Evolutionary conservation across 2,888 invertebrate genomes (phyloP).

Genomic region (Amphipyra tragopoginis): DNA sequence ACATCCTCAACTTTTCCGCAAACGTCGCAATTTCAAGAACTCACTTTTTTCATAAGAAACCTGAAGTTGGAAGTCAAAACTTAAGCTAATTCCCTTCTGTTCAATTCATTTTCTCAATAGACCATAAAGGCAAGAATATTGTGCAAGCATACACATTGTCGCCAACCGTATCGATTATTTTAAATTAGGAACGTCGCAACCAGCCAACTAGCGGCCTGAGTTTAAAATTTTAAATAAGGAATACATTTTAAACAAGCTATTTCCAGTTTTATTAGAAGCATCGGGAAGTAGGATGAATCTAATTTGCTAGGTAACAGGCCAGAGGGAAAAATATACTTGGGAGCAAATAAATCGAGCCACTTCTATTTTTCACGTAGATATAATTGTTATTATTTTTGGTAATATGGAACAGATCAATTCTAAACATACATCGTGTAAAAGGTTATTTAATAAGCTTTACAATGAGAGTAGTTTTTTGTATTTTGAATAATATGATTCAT

Average conservation of each 20-base stretch:
- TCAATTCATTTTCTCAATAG: not conserved
- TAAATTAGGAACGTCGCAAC: slow-evolving; percentile 37
- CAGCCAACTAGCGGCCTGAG: slow-evolving; percentile 1
- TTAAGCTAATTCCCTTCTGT: not conserved
- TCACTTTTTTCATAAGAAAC: no score
- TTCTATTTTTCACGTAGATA: no score
- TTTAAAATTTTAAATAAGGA: slow-evolving; percentile 32
- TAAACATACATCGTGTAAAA: no score
- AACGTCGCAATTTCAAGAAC: no score
- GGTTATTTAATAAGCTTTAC: no score
- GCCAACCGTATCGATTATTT: slow-evolving; percentile 48
- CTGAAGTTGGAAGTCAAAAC: no score
- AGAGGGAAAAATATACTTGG: slow-evolving; percentile 2
- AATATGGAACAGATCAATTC: no score
- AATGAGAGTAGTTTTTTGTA: no score
- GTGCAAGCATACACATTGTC: not conserved
- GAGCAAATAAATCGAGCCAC: no score
- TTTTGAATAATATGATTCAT: no score
- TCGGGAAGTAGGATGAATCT: slow-evolving; percentile 5
- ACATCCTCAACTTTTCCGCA: no score
- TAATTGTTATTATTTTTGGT: no score
- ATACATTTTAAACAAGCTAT: slow-evolving; percentile 3
- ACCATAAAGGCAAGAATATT: not conserved
- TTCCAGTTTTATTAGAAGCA: slow-evolving; percentile 5
- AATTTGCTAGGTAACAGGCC: slow-evolving; percentile 13